A percentile compares a stretch with the other conserved stretches of the same genome.
phyloP scores from a whole-genome alignment of 1,140 invertebrate genomes.

The Bombus turneri region DNA sequence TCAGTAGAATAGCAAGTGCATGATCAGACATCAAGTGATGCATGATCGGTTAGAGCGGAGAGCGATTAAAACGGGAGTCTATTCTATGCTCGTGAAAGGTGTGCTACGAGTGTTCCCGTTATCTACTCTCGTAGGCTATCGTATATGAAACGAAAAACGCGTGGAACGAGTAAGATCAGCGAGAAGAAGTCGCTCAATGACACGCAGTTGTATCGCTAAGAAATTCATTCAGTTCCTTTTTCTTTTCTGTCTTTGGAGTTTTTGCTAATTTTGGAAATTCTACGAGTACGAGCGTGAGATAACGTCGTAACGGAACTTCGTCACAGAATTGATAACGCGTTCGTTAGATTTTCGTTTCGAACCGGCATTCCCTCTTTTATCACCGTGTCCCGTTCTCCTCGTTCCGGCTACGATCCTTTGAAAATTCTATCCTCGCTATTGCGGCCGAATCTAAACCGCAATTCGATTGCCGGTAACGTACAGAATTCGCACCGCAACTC shows the following conservation, averaged over 20 bases:
- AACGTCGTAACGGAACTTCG: neutral
- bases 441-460: slow-evolving; percentile 10
- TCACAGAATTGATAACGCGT: neutral
- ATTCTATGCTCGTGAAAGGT: too few relatives aligned
- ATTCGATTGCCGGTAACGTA: slow-evolving; percentile 31
- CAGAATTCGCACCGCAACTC: slow-evolving; percentile 6
- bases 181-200: too few relatives aligned
- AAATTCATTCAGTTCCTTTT: neutral
- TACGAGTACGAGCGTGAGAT: neutral
- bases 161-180: too few relatives aligned
- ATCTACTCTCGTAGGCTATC: too few relatives aligned
- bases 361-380: neutral
- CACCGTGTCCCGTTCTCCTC: neutral
- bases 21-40: neutral
- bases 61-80: too few relatives aligned
- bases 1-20: neutral
- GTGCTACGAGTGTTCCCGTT: too few relatives aligned
- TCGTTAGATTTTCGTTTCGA: neutral
- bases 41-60: neutral
- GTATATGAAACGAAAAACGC: too few relatives aligned
- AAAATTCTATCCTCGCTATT: neutral
- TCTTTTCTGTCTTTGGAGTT: neutral
- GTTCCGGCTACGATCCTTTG: neutral
- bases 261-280: neutral
- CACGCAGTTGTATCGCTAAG: neutral